phyloP scores from a whole-genome alignment of 2,888 invertebrate genomes.

The Ophioninae sp. region DNA sequence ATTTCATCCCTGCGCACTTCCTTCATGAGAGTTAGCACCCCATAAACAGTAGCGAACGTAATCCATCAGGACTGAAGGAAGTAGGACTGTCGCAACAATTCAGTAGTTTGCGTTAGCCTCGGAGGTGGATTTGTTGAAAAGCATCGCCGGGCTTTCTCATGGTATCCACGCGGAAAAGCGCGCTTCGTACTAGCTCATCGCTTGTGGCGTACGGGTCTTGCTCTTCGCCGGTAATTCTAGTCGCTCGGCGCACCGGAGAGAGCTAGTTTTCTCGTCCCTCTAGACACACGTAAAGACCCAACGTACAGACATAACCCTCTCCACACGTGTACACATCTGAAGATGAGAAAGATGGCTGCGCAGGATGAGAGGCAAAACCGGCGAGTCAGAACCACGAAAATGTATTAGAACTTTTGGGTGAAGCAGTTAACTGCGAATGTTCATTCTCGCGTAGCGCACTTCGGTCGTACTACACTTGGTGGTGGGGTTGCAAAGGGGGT shows the following conservation, averaged over 20 bases:
- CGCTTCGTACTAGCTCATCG: constrained; percentile 39
- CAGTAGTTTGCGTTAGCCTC: constrained; percentile 12
- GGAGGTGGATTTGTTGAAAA: not conserved
- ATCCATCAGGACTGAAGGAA: not conserved
- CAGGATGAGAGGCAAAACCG: constrained; percentile 22
- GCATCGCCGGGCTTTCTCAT: constrained; percentile 5
- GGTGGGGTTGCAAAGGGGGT: not conserved
- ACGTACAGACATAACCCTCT: not conserved
- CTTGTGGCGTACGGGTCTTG: constrained; percentile 9
- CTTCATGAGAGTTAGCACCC: too few species aligned
- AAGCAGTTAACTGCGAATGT: constrained; percentile 56
- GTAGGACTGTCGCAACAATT: constrained; percentile 27
- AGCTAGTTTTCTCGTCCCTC: constrained; percentile 19
- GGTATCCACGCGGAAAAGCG: constrained; percentile 1
- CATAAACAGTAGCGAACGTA: too few species aligned
- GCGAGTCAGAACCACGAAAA: constrained; percentile 52
- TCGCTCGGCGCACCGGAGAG: constrained; percentile 25
- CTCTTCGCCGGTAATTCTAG: constrained; percentile 31
- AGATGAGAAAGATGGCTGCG: constrained; percentile 32
- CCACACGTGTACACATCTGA: not conserved
- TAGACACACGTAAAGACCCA: not conserved
- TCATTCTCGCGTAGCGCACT: constrained; percentile 45
- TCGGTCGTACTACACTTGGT: not conserved
- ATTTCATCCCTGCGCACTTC: too few species aligned
- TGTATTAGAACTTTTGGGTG: constrained; percentile 60